phyloP scores from a whole-genome alignment of 2,888 invertebrate genomes.

The Heliconius aoede region DNA sequence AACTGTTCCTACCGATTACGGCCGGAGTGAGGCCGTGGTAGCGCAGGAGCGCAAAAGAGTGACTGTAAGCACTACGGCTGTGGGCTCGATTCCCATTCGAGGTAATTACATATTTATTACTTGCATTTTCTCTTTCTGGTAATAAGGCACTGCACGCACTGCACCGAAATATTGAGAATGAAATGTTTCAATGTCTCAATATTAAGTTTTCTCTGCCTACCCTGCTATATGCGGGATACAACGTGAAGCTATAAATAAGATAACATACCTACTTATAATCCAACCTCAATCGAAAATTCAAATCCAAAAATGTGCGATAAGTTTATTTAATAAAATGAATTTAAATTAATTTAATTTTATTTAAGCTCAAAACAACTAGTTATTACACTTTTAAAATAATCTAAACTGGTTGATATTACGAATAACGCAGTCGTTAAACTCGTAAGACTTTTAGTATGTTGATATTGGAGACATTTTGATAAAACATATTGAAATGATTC shows the following conservation, averaged over 20 bases:
- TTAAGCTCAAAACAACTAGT: slow-evolving; percentile 14
- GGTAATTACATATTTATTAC: no score
- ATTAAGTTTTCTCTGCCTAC: no score
- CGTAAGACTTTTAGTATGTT: slow-evolving; percentile 23
- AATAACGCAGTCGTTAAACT: slow-evolving; percentile 17
- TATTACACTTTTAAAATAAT: slow-evolving; percentile 11
- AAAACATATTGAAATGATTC: background rate
- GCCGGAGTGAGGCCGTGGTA: no score
- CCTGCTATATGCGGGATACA: background rate
- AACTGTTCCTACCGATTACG: no score
- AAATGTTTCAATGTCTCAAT: no score
- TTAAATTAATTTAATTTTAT: background rate
- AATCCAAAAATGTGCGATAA: background rate
- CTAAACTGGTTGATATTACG: slow-evolving; percentile 20
- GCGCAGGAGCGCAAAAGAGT: no score
- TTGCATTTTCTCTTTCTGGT: no score
- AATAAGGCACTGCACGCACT: no score
- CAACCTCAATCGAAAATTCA: background rate
- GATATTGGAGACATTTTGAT: background rate
- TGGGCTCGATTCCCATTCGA: no score
- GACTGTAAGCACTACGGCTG: no score
- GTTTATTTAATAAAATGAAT: background rate
- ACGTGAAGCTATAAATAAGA: background rate
- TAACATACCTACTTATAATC: background rate
- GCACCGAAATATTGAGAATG: no score